phyloP scores from a whole-genome alignment of 2,888 invertebrate species.

The Lithophane leautieri region DNA sequence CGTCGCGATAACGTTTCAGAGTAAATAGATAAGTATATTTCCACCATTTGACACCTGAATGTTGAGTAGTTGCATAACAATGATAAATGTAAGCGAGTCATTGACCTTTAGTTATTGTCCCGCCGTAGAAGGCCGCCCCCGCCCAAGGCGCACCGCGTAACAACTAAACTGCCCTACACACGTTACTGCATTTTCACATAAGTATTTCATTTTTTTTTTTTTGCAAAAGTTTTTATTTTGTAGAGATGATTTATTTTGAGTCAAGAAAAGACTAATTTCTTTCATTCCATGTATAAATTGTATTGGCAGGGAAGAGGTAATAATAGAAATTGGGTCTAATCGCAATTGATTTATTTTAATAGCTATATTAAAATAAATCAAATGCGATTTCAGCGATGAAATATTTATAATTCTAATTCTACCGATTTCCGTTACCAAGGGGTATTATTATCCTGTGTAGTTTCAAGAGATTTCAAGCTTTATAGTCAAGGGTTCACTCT shows the following conservation, averaged over 20 bases:
- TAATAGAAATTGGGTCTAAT: slow-evolving; percentile 26
- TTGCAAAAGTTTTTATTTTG: not conserved
- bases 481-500: not conserved
- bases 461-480: not conserved
- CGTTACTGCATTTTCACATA: not conserved
- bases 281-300: slow-evolving; percentile 10
- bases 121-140: slow-evolving; percentile 47
- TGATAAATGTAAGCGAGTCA: slow-evolving; percentile 53
- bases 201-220: not conserved
- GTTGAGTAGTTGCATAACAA: slow-evolving; percentile 54
- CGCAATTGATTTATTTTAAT: slow-evolving; percentile 33
- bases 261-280: not conserved
- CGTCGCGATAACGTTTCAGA: slow-evolving; percentile 53
- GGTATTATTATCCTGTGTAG: not conserved
- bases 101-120: slow-evolving; percentile 54
- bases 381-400: too few relatives aligned
- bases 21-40: slow-evolving; percentile 55
- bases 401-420: slow-evolving; percentile 15
- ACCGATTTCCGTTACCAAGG: not conserved
- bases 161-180: slow-evolving; percentile 34
- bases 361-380: too few relatives aligned
- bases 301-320: slow-evolving; percentile 29
- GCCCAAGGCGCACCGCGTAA: slow-evolving; percentile 54
- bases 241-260: not conserved
- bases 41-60: slow-evolving; percentile 55